Evolutionary conservation across 2,797 vertebrate genomes (phyloP), one percentile per base, ranked within the genome.

Genomic region (Tragopan temminckii): DNA sequence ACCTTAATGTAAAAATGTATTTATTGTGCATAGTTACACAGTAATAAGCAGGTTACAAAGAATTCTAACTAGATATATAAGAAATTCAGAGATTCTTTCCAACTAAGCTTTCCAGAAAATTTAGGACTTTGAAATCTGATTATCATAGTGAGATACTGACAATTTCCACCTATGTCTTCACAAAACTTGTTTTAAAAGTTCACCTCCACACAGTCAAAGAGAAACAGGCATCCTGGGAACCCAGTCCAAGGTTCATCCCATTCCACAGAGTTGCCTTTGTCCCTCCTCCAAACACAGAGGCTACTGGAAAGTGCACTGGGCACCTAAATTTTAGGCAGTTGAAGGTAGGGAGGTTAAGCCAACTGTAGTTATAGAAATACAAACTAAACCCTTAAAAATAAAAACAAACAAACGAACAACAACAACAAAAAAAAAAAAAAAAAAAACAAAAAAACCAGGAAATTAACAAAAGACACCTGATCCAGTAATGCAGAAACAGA

Each of bases 191-290:
- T 6, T 1, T 2, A 9, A 15, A 86, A 45, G 9, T 33, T 89
- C 31, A 84, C 5, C 16, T 86, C 9, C 19, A 25, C 27, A 38
- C n/a, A 69, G 25, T 20, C 20, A 50, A 80, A 83, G 13, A 63
- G 24, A 63, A 88, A 81, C 0, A 4, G 29, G 19, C 15, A 63
- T 11, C 25, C 58, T 13, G 5, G 43, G 5, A 82, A 69, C 7
- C 3, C 29, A 66, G 61, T 80, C 29, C 13, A 59, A 55, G 53
- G 48, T 25, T 58, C 31, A 46, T 18, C n/a, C 13, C 19, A 17
- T 50, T 79, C 46, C 58, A 53, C 1, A 3, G 3, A 61, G 8
- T 9, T 62, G 23, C 43, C 7, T 0, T 0, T 13, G 2, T 66
- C 16, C 64, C 25, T 78, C 24, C 71, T 80, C 23, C 57, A 58